Base-by-base conservation (phyloP, 2,113 vertebrate genomes). In the Mastomys coucha region DNA sequence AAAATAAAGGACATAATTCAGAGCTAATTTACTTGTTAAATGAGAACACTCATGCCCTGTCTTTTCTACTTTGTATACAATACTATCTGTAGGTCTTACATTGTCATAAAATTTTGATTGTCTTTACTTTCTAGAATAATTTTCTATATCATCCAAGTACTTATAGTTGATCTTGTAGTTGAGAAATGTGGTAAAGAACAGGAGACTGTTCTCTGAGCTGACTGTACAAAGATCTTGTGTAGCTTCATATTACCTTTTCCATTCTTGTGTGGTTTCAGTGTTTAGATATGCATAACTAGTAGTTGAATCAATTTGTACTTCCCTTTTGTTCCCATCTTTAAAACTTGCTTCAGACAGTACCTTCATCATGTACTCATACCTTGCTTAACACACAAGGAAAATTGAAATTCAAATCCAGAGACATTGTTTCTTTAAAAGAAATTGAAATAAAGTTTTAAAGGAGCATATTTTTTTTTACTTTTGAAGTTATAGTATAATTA, bases 361-460 rank as follows among this genome's bases (percentile, higher is more conserved):
- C 77, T 42, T 1, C 22, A 96, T 63, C 80, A 45, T 76, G 73
- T 81, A 53, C 20, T 91, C 0, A 39, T 36, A 78, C 63, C 24
- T 45, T 85, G 95, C 58, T 81, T 90, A 60, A 7, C 45, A 96
- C 60, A 63, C 31, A 81, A 86, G 36, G 13, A 2, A 7, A 73
- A 63, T 81, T 94, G 20, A n/a, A 88, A 17, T 81, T 92, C 82
- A 60, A 93, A 16, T 87, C 17, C 33, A 90, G 31, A 88, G 45
- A 87, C 10, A 36, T 11, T 2, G 51, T 82, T 86, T 60, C 19
- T 53, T 75, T 78, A 75, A 94, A 76, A 70, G 28, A 91, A 42
- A 26, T 10, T 91, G 9, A 88, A 95, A 92, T 88, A 76, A 91
- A 2, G 2, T 86, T 76, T 90, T 24, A 91, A 91, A 89, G 72